phyloP scores from a whole-genome alignment of 2,113 vertebrate species.

The Perca flavescens region DNA sequence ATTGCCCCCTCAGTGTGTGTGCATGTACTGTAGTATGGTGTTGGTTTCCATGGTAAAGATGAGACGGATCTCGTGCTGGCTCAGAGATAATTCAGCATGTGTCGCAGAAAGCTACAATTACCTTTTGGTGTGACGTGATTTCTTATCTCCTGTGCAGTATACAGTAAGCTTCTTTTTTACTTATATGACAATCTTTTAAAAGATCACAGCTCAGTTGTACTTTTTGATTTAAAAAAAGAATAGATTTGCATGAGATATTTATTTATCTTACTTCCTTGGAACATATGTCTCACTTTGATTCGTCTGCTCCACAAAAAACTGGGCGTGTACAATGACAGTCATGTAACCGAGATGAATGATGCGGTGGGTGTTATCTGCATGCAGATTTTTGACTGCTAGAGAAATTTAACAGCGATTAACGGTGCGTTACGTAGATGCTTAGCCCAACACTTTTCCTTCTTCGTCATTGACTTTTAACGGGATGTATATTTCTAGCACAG shows the following conservation, averaged over 20 bases:
- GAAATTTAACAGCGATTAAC: slow-evolving; percentile 26
- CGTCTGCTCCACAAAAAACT: slow-evolving; percentile 55
- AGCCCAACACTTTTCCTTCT: slow-evolving; percentile 42
- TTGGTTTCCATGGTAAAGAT: slow-evolving; percentile 85
- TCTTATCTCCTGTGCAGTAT: slow-evolving; percentile 42
- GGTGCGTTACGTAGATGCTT: slow-evolving; percentile 28
- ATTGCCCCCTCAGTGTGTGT: slow-evolving; percentile 71
- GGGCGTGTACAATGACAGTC: slow-evolving; percentile 74
- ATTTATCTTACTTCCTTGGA: slow-evolving; percentile 37
- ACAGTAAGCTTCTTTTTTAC: slow-evolving; percentile 25
- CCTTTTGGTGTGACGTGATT: slow-evolving; percentile 63
- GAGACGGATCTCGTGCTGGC: slow-evolving; percentile 72
- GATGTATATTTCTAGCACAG: slow-evolving; percentile 20
- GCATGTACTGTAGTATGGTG: slow-evolving; percentile 75
- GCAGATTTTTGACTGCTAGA: slow-evolving; percentile 56
- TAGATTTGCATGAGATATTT: slow-evolving; percentile 7
- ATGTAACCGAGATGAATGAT: slow-evolving; percentile 54
- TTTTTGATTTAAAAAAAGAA: slow-evolving; percentile 13
- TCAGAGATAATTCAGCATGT: slow-evolving; percentile 73
- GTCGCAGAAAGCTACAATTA: slow-evolving; percentile 67
- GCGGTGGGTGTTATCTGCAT: slow-evolving; percentile 58
- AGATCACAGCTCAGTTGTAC: slow-evolving; percentile 18
- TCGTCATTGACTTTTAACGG: slow-evolving; percentile 7
- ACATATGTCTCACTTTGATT: slow-evolving; percentile 56
- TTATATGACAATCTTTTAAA: background rate